Conservation (phyloP, 2,113 vertebrate species). For the Cromileptes altivelis region DNA sequence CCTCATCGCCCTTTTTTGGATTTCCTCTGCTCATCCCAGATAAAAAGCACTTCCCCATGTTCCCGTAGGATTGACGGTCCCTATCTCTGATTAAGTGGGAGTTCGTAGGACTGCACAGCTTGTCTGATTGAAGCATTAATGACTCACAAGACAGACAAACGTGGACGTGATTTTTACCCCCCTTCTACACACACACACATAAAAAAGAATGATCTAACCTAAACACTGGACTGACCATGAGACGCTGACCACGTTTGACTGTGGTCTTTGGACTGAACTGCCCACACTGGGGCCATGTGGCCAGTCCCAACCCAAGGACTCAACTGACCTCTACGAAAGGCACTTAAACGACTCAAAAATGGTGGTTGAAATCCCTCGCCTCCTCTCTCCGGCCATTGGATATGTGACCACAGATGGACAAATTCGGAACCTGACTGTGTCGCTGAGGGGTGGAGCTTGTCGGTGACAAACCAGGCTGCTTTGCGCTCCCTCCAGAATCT, state of each 20-base stretch:
- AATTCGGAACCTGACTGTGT: conserved; percentile 69
- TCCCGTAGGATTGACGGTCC: conserved; percentile 37
- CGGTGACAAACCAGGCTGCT: conserved; percentile 64
- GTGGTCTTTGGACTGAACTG: conserved; percentile 70
- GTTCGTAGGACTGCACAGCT: conserved; percentile 66
- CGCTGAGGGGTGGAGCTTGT: conserved; percentile 64
- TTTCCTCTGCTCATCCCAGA: conserved; percentile 38
- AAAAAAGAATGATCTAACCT: conserved; percentile 59
- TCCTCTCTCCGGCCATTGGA: conserved; percentile 46
- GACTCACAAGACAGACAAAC: conserved; percentile 73
- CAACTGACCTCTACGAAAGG: conserved; percentile 71
- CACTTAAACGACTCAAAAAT: conserved; percentile 61
- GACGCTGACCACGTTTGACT: conserved; percentile 63
- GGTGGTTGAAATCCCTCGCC: conserved; percentile 32
- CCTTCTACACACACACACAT: conserved; percentile 8
- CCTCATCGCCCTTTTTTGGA: conserved; percentile 25
- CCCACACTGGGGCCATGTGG: conserved; percentile 42
- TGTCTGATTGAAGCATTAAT: conserved; percentile 76
- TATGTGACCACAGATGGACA: conserved; percentile 63
- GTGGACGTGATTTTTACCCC: conserved; percentile 47
- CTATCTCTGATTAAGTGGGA: conserved; percentile 48
- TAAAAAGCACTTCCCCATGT: conserved; percentile 31
- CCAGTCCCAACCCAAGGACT: conserved; percentile 65
- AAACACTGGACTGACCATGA: conserved; percentile 83
- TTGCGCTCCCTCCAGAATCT: conserved; percentile 68